These are phyloP conservation scores for Carapus acus DNA, from an alignment of 2,797 vertebrate species.

Conservation along the genomic window DNA sequence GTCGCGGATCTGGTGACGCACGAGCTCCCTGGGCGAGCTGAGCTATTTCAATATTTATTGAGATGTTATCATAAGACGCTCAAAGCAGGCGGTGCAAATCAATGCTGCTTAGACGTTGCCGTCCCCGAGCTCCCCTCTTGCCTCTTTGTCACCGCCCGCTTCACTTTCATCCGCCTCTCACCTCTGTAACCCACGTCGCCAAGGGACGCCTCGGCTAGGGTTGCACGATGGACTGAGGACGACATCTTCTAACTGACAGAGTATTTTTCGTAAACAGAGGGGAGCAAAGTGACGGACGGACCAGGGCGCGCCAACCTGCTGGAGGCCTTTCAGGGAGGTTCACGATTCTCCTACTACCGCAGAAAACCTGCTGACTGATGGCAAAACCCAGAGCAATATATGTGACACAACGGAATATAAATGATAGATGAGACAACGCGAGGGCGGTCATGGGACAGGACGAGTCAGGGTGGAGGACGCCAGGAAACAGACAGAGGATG, in stretches of 20 bases:
- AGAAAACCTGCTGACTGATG: conserved; percentile 6
- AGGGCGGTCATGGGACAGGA: conserved; percentile 32
- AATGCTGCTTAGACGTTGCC: conserved; percentile 56
- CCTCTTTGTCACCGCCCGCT: conserved; percentile 48
- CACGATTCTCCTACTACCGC: not conserved
- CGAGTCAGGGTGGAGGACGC: conserved; percentile 42
- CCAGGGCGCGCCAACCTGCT: conserved; percentile 12
- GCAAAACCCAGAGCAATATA: conserved; percentile 25
- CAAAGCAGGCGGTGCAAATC: conserved; percentile 61
- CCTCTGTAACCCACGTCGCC: conserved; percentile 47
- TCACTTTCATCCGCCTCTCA: conserved; percentile 49
- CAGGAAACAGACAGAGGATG: conserved; percentile 31
- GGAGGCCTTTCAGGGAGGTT: conserved; percentile 24
- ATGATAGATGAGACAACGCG: conserved; percentile 47
- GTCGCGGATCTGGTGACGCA: conserved; percentile 47
- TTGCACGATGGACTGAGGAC: conserved; percentile 40
- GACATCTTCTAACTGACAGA: conserved; percentile 56
- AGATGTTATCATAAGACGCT: conserved; percentile 71
- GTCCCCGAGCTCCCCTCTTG: conserved; percentile 36
- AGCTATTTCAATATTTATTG: conserved; percentile 74
- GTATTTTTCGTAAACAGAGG: conserved; percentile 34
- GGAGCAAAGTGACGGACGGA: conserved; percentile 14
- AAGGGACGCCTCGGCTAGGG: conserved; percentile 33
- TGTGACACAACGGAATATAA: conserved; percentile 36
- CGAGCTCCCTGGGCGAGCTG: conserved; percentile 42